Evolutionary conservation across 2,888 invertebrate species (phyloP), one percentile per base, ranked within the genome.

Genomic region (Rotaria socialis): DNA sequence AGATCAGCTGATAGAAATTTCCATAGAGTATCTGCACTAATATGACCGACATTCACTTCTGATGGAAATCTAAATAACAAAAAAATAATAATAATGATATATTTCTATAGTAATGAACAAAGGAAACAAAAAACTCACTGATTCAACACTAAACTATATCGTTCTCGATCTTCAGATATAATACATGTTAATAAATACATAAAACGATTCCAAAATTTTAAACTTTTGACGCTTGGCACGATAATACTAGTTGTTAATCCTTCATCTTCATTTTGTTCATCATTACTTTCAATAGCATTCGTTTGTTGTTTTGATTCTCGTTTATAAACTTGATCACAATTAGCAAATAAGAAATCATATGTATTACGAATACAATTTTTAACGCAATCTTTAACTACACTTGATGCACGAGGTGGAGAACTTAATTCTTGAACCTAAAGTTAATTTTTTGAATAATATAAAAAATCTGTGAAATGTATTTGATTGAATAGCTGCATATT

Each of bases 1-100:
- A 98, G 88, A 89, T 92, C 92, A 60, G 96, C 95, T 50, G 97
- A 96, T 91, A 99, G 98, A 85, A 96, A 92, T 60, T 95, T 94
- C 99, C 99, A 99, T 94, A 99, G 96, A 19, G 96, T 96, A 52
- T 96, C 95, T 56, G 98, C 97, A 86, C 97, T 98, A 86, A 99
- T 93, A 94, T 98, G 93, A 89, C 98, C 99, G 91, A 99, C 97
- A 92, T 98, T 98, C 87, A 99, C 93, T 91, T 99, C 99, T 91
- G 98, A 97, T 0, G 97, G 98, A 91, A 98, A 80, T 98, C 89
- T 84, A 55, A 56, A 56, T 19, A 27, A 11, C 16, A 22, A 55
- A 19, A 6, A 10, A 14, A 16, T 35, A 35, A 35, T 35, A 35
- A 35, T 35, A 35, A 2, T 35, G 35, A 35, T 16, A 27, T 16